Evolutionary conservation across 37 sponge, comb jelly and placozoan genomes (phyloP).

Genomic region (Crambe crambe): DNA sequence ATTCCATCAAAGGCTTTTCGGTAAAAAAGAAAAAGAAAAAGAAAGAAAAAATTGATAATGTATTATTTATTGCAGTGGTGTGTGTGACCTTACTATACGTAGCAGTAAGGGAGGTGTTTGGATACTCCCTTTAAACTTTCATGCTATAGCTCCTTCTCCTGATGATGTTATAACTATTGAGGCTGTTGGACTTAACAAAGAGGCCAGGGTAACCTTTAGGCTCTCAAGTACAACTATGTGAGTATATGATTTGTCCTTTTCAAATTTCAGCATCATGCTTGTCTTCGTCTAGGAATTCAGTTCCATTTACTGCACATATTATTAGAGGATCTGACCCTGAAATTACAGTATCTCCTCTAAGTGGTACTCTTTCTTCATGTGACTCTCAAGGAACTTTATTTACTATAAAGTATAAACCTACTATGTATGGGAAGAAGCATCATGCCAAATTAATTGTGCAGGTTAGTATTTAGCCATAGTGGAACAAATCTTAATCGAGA

Average conservation of each 20-base stretch:
- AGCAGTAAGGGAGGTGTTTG: conserved; percentile 67
- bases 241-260: neutral
- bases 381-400: conserved; percentile 73
- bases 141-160: conserved; percentile 47
- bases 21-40: conserved; percentile 30
- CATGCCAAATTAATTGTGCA: conserved; percentile 77
- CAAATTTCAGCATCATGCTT: neutral
- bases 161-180: conserved; percentile 79
- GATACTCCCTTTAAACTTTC: conserved; percentile 65
- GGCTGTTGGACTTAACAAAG: conserved; percentile 66
- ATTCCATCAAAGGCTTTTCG: conserved; percentile 76
- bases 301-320: conserved; percentile 78
- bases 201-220: conserved; percentile 58
- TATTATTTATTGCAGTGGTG: conserved; percentile 30
- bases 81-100: conserved; percentile 56
- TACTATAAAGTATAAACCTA: conserved; percentile 73
- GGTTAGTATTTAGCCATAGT: too few relatives aligned
- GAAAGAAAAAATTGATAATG: too few relatives aligned
- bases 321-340: conserved; percentile 66
- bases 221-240: conserved; percentile 75
- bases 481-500: too few relatives aligned
- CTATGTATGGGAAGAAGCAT: conserved; percentile 68
- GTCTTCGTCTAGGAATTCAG: conserved; percentile 41
- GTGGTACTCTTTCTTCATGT: conserved; percentile 71
- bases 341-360: conserved; percentile 64